Evolutionary conservation across 2,113 vertebrate genomes (phyloP).

Genomic region (Corythornis vintsioides): DNA sequence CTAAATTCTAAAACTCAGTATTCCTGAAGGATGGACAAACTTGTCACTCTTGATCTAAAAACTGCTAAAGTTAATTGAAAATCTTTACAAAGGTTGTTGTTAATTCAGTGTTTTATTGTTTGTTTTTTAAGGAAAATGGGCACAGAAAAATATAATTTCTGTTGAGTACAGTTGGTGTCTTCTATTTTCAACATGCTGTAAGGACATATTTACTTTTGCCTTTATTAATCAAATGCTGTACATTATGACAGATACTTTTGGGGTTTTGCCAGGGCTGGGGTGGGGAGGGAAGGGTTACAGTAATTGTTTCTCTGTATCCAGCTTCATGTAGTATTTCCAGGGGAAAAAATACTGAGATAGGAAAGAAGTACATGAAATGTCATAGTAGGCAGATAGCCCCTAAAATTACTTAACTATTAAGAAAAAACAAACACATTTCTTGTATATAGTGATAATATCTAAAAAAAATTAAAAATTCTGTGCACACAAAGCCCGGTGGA

Average conservation of each 20-base stretch:
- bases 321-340: background rate
- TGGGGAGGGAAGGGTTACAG: background rate
- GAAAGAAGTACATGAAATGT: background rate
- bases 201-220: background rate
- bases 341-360: background rate
- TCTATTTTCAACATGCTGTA: background rate
- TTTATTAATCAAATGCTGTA: background rate
- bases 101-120: background rate
- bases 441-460: background rate
- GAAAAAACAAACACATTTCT: background rate
- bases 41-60: background rate
- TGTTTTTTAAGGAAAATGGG: background rate
- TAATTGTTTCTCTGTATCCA: background rate
- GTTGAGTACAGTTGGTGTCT: background rate
- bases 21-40: background rate
- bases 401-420: background rate
- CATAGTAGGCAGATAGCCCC: background rate
- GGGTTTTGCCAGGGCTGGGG: no score
- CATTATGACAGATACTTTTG: background rate
- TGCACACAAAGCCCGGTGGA: background rate
- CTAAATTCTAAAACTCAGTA: fast-evolving
- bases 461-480: background rate
- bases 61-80: background rate
- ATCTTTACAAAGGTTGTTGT: background rate
- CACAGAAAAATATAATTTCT: background rate